Base-by-base conservation (phyloP, 1,140 invertebrate genomes). In the Saccostrea echinata region DNA sequence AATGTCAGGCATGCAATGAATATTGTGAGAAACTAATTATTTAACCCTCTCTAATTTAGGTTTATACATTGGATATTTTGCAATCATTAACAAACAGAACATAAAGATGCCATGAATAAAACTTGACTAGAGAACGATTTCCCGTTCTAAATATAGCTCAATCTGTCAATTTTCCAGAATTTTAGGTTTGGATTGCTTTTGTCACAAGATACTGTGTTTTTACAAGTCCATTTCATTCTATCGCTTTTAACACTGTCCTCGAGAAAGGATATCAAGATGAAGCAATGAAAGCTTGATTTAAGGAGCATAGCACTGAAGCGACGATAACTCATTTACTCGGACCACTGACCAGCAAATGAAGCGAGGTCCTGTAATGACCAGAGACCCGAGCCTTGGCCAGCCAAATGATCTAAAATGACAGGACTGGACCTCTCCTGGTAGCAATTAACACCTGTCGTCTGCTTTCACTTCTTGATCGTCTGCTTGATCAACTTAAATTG, bases 401-500 rank as follows among this genome's bases (percentile, higher is more conserved):
- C 68, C 68, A 76, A 76, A 76, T 76, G 68, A 76, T 24, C 68
- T 76, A 76, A 76, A 76, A 76, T 76, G 68, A 76, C 68, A 76
- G 68, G 68, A 76, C 68, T 76, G 68, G 68, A 76, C 68, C 68
- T 76, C 27, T 76, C 24, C 68, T 76, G 27, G 68, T 76, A 76
- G 68, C 68, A 76, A 76, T 76, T 76, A 76, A 76, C 68, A 76
- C 68, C 68, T 76, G 68, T 76, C 68, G 68, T 76, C 68, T 76
- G 68, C 68, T 76, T 76, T 76, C 27, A 76, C 68, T 76, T 76
- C 68, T 76, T 76, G 68, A 76, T 76, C 68, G 68, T 76, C 68
- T 76, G 68, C 68, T 76, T 76, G 68, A 76, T 76, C 68, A 76
- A 76, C 68, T 76, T 76, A 76, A 76, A 76, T 76, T 76, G 68